Base-by-base conservation (phyloP, 1,140 invertebrate genomes). In the Stenopsyche tienmushanensis region DNA sequence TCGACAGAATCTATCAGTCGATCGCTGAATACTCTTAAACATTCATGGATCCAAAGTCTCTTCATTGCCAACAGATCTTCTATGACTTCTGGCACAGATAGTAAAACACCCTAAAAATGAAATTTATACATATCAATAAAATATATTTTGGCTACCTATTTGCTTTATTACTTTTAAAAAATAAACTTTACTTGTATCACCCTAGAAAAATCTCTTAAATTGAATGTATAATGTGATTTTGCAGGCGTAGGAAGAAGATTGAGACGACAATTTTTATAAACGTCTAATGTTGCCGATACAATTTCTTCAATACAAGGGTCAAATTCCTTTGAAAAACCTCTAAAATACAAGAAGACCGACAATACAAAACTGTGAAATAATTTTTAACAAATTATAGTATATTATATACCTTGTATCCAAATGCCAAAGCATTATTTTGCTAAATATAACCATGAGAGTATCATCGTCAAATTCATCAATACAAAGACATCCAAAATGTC, bases 241-340 rank as follows among this genome's bases (percentile, higher is more conserved):
- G 90, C 82, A 0, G 91, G 91, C 1, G 94, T 97, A 3, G 96
- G 95, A 45, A 97, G 77, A 18, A 98, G 81, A 81, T 92, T 89
- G 7, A 80, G 72, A 69, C 92, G 84, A 65, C 93, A 91, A 72
- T 89, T 79, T 74, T 95, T 94, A 76, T 97, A 97, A 1, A 98
- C 84, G 55, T 89, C 85, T 44, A 98, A 77, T 2, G 95, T 97
- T 0, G 90, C 93, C 20, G 82, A 74, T 1, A 98, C 93, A 47
- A 98, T 84, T 79, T 97, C 89, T 67, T 94, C 89, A 49, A 96
- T 92, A 71, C 91, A 93, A 0, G 92, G 90, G 82, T 96, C 93
- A 78, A 98, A 98, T 64, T 97, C 94, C 78, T 95, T 96, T 42
- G 91, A 90, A 80, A 98, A 98, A 41, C 94, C 94, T 77, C 93